Evolutionary conservation across 37 sponge, comb jelly and placozoan genomes (phyloP).

Genomic region (Crambe crambe): DNA sequence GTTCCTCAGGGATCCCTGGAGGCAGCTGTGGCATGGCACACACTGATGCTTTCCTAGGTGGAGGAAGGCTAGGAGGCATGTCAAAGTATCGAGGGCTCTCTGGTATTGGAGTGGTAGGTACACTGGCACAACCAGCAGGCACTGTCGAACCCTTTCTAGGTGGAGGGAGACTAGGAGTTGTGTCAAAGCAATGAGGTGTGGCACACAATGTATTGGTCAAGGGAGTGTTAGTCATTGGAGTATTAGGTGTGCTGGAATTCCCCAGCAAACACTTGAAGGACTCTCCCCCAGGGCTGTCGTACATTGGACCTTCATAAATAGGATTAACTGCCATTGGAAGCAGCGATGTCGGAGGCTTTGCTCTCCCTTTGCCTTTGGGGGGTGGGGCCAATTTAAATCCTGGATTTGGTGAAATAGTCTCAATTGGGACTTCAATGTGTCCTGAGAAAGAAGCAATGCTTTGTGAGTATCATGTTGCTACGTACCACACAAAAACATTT

Average conservation of each 20-base stretch:
- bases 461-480: no score
- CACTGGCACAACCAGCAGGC: no score
- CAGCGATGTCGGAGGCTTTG: not conserved
- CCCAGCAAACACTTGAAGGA: not conserved
- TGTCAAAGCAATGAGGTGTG: not conserved
- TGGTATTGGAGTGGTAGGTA: not conserved
- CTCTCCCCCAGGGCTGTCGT: conserved; percentile 20
- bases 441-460: no score
- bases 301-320: conserved; percentile 18
- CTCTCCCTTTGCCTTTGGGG: not conserved
- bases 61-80: not conserved
- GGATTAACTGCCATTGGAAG: conserved; percentile 13
- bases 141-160: no score
- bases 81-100: not conserved
- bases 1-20: not conserved
- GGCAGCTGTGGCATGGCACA: not conserved
- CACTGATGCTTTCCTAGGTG: not conserved
- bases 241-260: not conserved
- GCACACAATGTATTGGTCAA: no score
- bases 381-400: not conserved
- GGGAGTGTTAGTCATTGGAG: not conserved
- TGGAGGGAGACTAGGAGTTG: not conserved
- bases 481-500: no score
- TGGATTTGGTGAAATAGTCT: not conserved
- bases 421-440: not conserved